These are phyloP conservation scores for Barnardius zonarius DNA, from an alignment of 2,113 vertebrate species.

Conservation along the genomic window DNA sequence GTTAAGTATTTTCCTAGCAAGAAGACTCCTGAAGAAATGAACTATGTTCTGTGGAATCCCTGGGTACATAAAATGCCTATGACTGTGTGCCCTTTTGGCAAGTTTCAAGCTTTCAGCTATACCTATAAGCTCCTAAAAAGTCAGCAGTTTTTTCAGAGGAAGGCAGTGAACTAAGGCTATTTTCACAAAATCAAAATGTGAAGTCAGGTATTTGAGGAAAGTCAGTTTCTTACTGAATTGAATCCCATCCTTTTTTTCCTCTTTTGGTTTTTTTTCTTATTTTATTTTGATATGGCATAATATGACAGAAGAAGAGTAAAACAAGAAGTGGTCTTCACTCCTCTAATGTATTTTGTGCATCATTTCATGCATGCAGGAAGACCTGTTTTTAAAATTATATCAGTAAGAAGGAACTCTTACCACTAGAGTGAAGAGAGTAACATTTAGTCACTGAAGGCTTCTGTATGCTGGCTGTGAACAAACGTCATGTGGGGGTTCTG, in stretches of 20 bases:
- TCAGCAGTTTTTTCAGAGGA: background rate
- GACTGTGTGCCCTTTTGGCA: background rate
- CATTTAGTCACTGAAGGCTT: background rate
- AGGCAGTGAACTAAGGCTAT: background rate
- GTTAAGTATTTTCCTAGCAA: background rate
- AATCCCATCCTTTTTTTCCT: background rate
- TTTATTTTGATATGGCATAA: background rate
- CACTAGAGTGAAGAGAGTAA: background rate
- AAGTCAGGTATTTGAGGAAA: background rate
- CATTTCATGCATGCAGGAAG: background rate
- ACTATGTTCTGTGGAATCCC: background rate
- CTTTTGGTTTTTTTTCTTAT: background rate
- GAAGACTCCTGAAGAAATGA: background rate
- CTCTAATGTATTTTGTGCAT: background rate
- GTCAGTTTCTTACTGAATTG: background rate
- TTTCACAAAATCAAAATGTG: background rate
- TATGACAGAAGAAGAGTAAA: background rate
- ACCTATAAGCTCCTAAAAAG: background rate
- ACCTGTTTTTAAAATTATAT: background rate
- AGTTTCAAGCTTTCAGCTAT: background rate
- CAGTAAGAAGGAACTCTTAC: background rate
- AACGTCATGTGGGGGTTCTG: background rate
- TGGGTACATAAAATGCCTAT: background rate
- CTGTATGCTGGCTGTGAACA: background rate
- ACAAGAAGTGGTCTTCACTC: background rate